A percentile compares a stretch with the other conserved stretches of the same genome.
Conservation (phyloP, 2,113 vertebrate species). For the Thunnus thynnus region DNA sequence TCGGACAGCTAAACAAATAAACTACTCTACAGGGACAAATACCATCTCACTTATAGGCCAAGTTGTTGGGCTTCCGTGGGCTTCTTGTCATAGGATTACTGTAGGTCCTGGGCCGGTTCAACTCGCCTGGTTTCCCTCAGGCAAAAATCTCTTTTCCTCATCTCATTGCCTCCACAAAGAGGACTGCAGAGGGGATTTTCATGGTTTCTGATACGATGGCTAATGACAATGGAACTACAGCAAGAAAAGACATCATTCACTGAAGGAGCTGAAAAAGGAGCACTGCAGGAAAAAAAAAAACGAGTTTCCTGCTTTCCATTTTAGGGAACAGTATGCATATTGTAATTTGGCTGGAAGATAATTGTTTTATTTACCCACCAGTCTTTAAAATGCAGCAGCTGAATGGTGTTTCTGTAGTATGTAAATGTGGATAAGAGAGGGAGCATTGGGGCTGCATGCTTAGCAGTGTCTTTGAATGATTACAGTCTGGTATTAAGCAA, state of each 20-base stretch:
- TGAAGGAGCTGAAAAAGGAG: background rate
- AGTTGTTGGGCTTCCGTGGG: background rate
- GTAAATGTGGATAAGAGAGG: slow-evolving; percentile 59
- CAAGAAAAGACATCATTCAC: slow-evolving; percentile 18
- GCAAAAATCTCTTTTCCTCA: slow-evolving; percentile 38
- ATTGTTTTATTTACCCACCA: slow-evolving; percentile 40
- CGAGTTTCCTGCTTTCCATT: slow-evolving; percentile 1
- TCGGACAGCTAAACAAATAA: slow-evolving; percentile 60
- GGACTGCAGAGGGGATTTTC: slow-evolving; percentile 28
- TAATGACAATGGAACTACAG: slow-evolving; percentile 28
- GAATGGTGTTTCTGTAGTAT: slow-evolving; percentile 36
- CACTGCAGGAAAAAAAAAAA: background rate
- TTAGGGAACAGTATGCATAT: slow-evolving; percentile 11
- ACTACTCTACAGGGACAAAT: slow-evolving; percentile 6
- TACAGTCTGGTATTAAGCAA: slow-evolving; percentile 74
- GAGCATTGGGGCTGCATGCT: slow-evolving; percentile 43
- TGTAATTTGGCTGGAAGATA: slow-evolving; percentile 34
- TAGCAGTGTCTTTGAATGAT: slow-evolving; percentile 69
- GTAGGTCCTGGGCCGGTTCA: slow-evolving; percentile 24
- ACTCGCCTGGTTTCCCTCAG: slow-evolving; percentile 19
- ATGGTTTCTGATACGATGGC: slow-evolving; percentile 43
- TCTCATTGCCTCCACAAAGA: slow-evolving; percentile 42
- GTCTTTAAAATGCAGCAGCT: slow-evolving; percentile 1
- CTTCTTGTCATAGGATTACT: slow-evolving; percentile 32
- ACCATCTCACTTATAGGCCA: slow-evolving; percentile 9